Conservation (phyloP, 2,797 vertebrate genomes). For the Danionella dracula region DNA sequence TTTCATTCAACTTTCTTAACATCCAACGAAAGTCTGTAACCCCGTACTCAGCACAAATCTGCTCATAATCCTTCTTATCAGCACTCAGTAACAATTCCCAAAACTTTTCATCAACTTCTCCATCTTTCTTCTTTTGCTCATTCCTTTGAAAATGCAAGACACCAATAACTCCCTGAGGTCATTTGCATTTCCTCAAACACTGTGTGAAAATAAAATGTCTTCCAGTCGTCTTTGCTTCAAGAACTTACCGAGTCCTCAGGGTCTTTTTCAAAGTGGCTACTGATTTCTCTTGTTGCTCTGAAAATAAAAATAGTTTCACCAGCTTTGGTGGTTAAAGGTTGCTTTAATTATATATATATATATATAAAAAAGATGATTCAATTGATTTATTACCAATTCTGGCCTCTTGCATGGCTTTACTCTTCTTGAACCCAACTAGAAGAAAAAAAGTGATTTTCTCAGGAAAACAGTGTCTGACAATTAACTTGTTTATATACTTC, state of each 20-base stretch:
- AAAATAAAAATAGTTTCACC: constrained; percentile 20
- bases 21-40: constrained; percentile 83
- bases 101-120: constrained; percentile 69
- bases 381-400: too few relatives aligned
- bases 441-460: constrained; percentile 12
- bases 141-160: constrained; percentile 38
- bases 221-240: background rate
- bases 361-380: background rate
- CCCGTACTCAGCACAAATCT: constrained; percentile 76
- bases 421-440: constrained; percentile 82
- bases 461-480: background rate
- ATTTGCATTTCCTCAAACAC: background rate
- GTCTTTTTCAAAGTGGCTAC: constrained; percentile 68
- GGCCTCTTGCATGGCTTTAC: constrained; percentile 65
- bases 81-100: constrained; percentile 82
- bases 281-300: constrained; percentile 71
- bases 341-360: background rate
- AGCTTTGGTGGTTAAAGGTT: too few relatives aligned
- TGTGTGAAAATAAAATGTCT: background rate
- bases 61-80: constrained; percentile 80
- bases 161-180: background rate
- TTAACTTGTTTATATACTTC: background rate
- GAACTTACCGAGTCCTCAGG: constrained; percentile 65
- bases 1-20: constrained; percentile 78
- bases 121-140: constrained; percentile 55